Evolutionary conservation across 1,140 invertebrate genomes (phyloP).

Genomic region (silkworm (Bombyx mori)): DNA sequence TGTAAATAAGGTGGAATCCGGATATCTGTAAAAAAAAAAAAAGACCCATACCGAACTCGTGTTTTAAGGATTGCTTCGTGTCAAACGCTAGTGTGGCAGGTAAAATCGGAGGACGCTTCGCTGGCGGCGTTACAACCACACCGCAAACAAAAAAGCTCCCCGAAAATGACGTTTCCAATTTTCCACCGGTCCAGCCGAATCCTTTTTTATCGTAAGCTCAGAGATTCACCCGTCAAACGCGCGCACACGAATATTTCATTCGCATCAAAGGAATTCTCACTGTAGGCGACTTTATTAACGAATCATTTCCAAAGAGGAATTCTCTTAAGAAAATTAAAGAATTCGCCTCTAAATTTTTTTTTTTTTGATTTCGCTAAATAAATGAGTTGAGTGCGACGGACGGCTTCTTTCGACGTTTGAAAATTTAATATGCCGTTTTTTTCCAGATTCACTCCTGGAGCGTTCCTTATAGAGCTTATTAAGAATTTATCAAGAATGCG

Average conservation of each 20-base stretch:
- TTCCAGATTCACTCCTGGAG: slow-evolving; percentile 19
- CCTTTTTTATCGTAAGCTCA: slow-evolving; percentile 61
- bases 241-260: slow-evolving; percentile 46
- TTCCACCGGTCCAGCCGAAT: slow-evolving; percentile 63
- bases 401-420: slow-evolving; percentile 19
- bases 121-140: slow-evolving; percentile 29
- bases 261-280: slow-evolving; percentile 47
- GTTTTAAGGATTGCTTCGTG: slow-evolving; percentile 39
- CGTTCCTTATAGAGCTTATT: slow-evolving; percentile 30
- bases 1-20: neutral
- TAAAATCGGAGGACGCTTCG: slow-evolving; percentile 29
- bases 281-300: slow-evolving; percentile 43
- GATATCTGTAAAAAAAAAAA: slow-evolving; percentile 24
- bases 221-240: slow-evolving; percentile 48
- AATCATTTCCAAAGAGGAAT: slow-evolving; percentile 48
- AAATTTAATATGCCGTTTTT: slow-evolving; percentile 29
- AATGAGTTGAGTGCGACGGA: slow-evolving; percentile 30
- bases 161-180: slow-evolving; percentile 69
- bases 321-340: slow-evolving; percentile 46
- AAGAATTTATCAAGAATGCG: slow-evolving; percentile 26
- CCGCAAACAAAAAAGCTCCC: slow-evolving; percentile 53
- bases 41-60: slow-evolving; percentile 39
- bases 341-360: slow-evolving; percentile 31
- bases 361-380: slow-evolving; percentile 37
- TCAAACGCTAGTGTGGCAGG: slow-evolving; percentile 34